Evolutionary conservation across 2,797 vertebrate species (phyloP).

Genomic region (Loris lydekkerianus): DNA sequence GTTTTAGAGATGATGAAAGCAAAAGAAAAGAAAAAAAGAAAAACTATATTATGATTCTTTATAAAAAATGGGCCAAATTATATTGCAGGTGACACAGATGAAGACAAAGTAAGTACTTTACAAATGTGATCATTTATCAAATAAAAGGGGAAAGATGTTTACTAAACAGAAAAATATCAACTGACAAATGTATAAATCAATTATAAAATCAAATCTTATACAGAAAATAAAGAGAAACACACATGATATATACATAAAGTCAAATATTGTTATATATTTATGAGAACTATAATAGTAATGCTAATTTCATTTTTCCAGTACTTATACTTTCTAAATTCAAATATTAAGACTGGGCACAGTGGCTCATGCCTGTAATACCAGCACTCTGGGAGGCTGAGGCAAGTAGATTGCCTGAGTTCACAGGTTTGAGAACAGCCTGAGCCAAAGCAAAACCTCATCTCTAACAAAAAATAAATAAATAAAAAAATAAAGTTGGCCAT

Average conservation of each 20-base stretch:
- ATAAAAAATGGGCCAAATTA: background rate
- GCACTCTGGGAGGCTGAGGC: too few species aligned
- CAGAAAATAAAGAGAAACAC: background rate
- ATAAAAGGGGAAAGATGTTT: background rate
- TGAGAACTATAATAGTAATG: background rate
- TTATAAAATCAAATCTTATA: background rate
- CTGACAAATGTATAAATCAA: background rate
- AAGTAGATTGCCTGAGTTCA: too few species aligned
- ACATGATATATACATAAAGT: background rate
- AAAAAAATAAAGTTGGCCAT: too few species aligned
- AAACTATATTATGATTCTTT: background rate
- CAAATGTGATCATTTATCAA: background rate
- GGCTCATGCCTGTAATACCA: too few species aligned
- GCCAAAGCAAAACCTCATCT: too few species aligned
- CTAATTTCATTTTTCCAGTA: slow-evolving; percentile 1
- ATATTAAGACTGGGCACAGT: too few species aligned
- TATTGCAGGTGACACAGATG: background rate
- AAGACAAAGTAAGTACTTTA: background rate
- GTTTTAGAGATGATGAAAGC: background rate
- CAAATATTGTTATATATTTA: background rate
- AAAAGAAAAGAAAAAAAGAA: background rate
- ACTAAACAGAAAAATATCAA: background rate
- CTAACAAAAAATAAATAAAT: too few species aligned
- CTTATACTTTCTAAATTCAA: background rate
- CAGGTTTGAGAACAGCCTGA: too few species aligned